Base-by-base conservation (phyloP, 92 coral and sea anemone species). In the Bergia sp. region DNA sequence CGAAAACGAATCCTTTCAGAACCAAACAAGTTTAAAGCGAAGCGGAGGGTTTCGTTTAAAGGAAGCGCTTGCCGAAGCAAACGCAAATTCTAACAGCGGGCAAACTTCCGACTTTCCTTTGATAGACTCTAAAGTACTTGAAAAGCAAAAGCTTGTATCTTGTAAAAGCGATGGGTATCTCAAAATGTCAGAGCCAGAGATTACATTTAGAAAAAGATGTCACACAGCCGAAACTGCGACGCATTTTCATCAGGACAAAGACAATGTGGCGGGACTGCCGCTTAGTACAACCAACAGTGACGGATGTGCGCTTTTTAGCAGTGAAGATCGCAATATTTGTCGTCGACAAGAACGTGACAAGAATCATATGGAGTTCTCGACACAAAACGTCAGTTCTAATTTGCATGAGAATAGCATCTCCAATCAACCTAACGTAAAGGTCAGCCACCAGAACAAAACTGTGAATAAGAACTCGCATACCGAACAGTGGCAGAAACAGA, bases 161-260 rank as follows among this genome's bases (percentile, higher is more conserved):
- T 47, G 61, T 4, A 79, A 79, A 79, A 79, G 82, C 82, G 82
- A 79, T 44, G 82, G 82, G 65, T 45, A 78, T 78, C 76, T 72
- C 41, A 72, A 7, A 61, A 0, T 61, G 2, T 3, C 69, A 61
- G 69, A 61, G 4, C 12, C 76, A 72, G 76, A 72, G 15, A 42
- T 12, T 23, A 72, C 38, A 9, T 72, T 72, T 72, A 72, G 76
- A 12, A 72, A 37, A 72, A 72, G 76, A 72, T 8, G 40, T 72
- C 36, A 72, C 76, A 72, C 76, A 7, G 42, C 76, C 8, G 42
- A 72, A 72, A 72, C 76, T 36, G 76, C 40, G 43, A n/a, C 2
- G 47, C 37, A 23, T 7, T 20, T 84, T 69, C 21, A 6, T 71
- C 64, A 71, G 39, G 42, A 47, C 29, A 71, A 23, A 44, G 21